Evolutionary conservation across 2,888 invertebrate species (phyloP), one percentile per base, ranked within the genome.

Genomic region (Stictocephala bisonia): DNA sequence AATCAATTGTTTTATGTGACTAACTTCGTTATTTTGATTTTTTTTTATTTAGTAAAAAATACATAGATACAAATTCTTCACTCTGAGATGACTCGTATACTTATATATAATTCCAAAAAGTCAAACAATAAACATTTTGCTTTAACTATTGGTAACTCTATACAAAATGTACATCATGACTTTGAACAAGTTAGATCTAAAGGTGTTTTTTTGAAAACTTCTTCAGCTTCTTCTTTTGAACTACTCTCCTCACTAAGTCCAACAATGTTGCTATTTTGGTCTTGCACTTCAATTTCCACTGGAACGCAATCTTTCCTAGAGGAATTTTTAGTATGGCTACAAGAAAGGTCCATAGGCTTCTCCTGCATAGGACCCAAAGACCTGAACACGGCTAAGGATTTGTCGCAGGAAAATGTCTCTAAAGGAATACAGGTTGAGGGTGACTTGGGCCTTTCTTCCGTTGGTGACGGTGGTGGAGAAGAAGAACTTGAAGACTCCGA

Each of bases 281-380:
- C 35, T 27, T 72, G 51, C 1, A 31, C 40, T 51, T 20, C 64
- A 66, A 15, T 29, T 11, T 66, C 72, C 22, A 20, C 20, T 0
- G n/a, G 31, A 4, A 41, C 60, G 27, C 29, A 64, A 24, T 40
- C 35, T 24, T 31, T 60, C 27, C 44, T 44, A 13, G 35, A 27
- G 50, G 26, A 35, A 41, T 29, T 53, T 20, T 60, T 50, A 6
- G 22, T 18, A 27, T 31, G 48, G 11, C 73, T 58, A 48, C 60
- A 51, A 40, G 93, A 93, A 76, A 94, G 84, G 82, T 94, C 94
- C 83, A 94, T 93, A 1, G 94, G 94, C 81, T 91, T 90, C 77
- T 93, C 93, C 81, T 93, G 92, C 0, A 86, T 83, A 0, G 85
- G 86, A 0, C 83, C 80, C 6, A 84, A 78, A 0, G 83, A 82